These are phyloP conservation scores for Crocidura indochinensis DNA, from an alignment of 2,797 vertebrate species.

Conservation along the genomic window DNA sequence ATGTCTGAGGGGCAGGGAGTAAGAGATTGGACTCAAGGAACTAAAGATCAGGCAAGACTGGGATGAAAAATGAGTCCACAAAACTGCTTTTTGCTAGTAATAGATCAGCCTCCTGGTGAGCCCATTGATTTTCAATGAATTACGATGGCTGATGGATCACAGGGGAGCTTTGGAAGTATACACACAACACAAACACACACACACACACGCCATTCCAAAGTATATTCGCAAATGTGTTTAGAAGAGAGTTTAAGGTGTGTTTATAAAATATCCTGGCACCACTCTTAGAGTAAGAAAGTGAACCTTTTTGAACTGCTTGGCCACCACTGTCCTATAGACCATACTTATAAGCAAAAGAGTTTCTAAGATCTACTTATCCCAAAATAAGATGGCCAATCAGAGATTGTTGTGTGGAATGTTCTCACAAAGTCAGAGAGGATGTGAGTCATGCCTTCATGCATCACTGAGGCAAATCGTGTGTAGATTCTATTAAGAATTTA, in stretches of 20 bases:
- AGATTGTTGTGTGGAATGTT: slow-evolving; percentile 46
- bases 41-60: neutral
- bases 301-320: neutral
- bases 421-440: slow-evolving; percentile 67
- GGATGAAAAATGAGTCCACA: neutral
- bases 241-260: neutral
- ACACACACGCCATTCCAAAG: neutral
- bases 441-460: slow-evolving; percentile 75
- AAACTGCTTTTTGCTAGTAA: neutral
- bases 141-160: neutral
- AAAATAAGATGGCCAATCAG: slow-evolving; percentile 16
- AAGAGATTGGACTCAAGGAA: neutral
- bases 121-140: neutral
- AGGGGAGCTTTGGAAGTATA: fast-evolving
- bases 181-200: too few relatives aligned
- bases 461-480: slow-evolving; percentile 66
- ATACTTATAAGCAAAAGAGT: neutral
- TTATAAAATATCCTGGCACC: neutral
- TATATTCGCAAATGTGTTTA: neutral
- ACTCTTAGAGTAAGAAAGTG: neutral
- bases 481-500: slow-evolving; percentile 76
- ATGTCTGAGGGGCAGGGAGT: neutral
- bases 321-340: neutral
- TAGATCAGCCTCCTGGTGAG: neutral
- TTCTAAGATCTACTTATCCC: neutral